phyloP scores from a whole-genome alignment of 2,888 invertebrate genomes.

The Mesorhabditis spiculigera region DNA sequence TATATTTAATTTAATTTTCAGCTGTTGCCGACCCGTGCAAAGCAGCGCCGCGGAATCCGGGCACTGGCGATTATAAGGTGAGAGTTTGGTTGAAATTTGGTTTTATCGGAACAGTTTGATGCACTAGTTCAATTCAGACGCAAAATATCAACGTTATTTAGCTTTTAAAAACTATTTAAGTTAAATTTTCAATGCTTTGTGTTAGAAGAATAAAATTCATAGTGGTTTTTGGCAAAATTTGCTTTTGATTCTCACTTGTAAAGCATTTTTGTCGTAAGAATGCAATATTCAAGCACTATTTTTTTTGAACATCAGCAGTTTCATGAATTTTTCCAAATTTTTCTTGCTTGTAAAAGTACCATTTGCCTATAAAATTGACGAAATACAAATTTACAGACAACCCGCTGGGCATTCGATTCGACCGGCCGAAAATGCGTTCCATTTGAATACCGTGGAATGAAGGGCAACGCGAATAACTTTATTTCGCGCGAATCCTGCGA shows the following conservation, averaged over 20 bases:
- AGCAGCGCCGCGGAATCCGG: conserved; percentile 39
- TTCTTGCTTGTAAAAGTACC: background rate
- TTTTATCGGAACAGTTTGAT: too few species aligned
- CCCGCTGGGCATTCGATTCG: conserved; percentile 48
- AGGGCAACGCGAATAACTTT: conserved; percentile 50
- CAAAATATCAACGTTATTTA: too few species aligned
- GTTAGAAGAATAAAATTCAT: too few species aligned
- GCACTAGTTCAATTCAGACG: too few species aligned
- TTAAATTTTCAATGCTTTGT: too few species aligned
- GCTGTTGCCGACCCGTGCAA: conserved; percentile 49
- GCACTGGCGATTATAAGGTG: conserved; percentile 31
- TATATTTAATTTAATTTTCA: conserved; percentile 17
- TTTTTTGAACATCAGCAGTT: too few species aligned
- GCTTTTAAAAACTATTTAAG: too few species aligned
- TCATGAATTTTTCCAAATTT: too few species aligned
- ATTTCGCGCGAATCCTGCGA: conserved; percentile 39
- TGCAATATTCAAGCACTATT: too few species aligned
- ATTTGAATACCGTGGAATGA: conserved; percentile 43
- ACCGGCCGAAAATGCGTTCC: conserved; percentile 33
- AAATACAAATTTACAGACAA: conserved; percentile 17
- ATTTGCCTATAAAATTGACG: background rate
- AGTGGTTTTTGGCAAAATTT: too few species aligned
- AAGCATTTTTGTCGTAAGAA: too few species aligned
- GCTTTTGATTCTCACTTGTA: too few species aligned
- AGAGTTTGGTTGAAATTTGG: background rate